phyloP scores from a whole-genome alignment of 1,140 invertebrate genomes.

The Hirudo medicinalis region DNA sequence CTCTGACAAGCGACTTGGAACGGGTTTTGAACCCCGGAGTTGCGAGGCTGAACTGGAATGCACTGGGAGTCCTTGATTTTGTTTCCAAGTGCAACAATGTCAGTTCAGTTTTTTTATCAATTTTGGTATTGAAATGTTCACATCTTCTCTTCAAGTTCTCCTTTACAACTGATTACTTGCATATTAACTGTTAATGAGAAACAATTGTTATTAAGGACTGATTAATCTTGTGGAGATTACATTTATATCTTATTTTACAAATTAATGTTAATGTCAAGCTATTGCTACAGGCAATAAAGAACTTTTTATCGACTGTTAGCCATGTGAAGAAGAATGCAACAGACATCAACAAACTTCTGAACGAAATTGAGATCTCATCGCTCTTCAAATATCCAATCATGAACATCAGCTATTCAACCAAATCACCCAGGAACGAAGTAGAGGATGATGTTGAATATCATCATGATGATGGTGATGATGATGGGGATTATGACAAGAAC shows the following conservation, averaged over 20 bases:
- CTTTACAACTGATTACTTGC: too few relatives aligned
- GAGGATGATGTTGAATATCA: not conserved
- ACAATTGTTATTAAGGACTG: too few relatives aligned
- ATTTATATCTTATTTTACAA: too few relatives aligned
- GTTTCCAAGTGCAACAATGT: constrained; percentile 46
- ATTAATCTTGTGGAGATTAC: too few relatives aligned
- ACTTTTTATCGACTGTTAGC: constrained; percentile 51
- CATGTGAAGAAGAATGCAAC: constrained; percentile 63
- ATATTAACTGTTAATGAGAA: too few relatives aligned
- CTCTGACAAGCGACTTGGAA: constrained; percentile 57
- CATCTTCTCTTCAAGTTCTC: too few relatives aligned
- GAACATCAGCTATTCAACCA: constrained; percentile 29
- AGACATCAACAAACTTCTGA: constrained; percentile 47
- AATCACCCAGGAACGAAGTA: not conserved
- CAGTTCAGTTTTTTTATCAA: constrained; percentile 12
- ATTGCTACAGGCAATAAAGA: constrained; percentile 35
- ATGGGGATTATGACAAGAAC: not conserved
- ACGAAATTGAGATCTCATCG: constrained; percentile 36
- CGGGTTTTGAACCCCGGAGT: constrained; percentile 62
- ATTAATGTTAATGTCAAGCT: too few relatives aligned
- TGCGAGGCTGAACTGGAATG: constrained; percentile 67
- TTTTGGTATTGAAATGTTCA: too few relatives aligned
- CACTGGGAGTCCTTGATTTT: constrained; percentile 63
- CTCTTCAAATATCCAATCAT: constrained; percentile 38
- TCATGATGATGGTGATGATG: not conserved